Evolutionary conservation across 2,113 vertebrate genomes (phyloP), one percentile per base, ranked within the genome.

Genomic region (Baryphthengus martii): DNA sequence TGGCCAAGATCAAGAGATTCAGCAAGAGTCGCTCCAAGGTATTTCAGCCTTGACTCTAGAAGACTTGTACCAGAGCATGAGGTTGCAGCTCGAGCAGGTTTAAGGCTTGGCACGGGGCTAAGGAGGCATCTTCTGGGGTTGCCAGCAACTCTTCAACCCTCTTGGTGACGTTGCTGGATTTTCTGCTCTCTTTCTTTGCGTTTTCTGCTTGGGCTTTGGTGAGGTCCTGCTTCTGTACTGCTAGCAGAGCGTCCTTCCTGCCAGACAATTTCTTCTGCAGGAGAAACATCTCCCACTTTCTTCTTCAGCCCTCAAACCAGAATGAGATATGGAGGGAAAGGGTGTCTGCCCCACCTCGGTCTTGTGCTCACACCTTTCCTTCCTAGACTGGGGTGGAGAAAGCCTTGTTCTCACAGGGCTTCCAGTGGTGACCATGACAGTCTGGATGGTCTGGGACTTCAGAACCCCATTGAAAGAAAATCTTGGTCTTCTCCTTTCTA

Each of bases 1-100:
- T 99, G 83, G 98, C 98, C 95, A 99, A 99, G 96, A 99, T 99
- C 97, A 98, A 99, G 96, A 99, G 97, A 85, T 99, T 99, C 97
- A 99, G 99, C 95, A 98, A 97, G 96, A 97, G 88, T 15, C 99
- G 97, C 23, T 98, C 98, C 77, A 98, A 98, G 97, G 99, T 99
- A 92, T 87, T 85, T 7, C 10, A 45, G 16, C 16, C 5, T 25
- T 56, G 7, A 0, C 4, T 83, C 50, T 37, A 11, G 62, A 70
- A 74, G 49, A 13, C 40, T 61, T 45, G 11, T 91, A 4, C 16
- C 25, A 3, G 15, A 29, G 29, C 7, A 5, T 13, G 56, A 83
- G n/a, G 16, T 44, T 75, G 39, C 53, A 76, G 37, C 53, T 47
- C 7, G 25, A 89, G 90, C 29, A 78, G 21, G 29, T 82, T 62